Conservation (phyloP, 2,113 vertebrate genomes). For the Triplophysa dalaica region DNA sequence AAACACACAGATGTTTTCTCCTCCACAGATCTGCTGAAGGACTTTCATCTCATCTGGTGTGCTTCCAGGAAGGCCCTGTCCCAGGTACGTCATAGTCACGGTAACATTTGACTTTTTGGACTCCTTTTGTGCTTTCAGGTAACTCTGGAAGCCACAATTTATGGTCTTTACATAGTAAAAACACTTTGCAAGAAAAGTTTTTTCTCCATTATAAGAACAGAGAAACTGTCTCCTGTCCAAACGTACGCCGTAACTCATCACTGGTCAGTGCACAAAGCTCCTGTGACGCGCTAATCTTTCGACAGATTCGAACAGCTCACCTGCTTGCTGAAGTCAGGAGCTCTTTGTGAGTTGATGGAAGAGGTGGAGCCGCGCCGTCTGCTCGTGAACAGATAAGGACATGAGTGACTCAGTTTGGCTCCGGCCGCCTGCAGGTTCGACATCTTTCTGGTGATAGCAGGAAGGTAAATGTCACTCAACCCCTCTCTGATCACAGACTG, state of each 20-base stretch:
- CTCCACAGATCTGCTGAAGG: slow-evolving; percentile 77
- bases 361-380: slow-evolving; percentile 67
- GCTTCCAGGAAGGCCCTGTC: slow-evolving; percentile 57
- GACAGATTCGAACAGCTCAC: slow-evolving; percentile 45
- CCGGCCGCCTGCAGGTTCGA: slow-evolving; percentile 56
- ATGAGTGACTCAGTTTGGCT: slow-evolving; percentile 69
- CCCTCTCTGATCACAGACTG: slow-evolving; percentile 24
- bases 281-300: slow-evolving; percentile 11
- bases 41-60: slow-evolving; percentile 75
- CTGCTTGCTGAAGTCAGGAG: slow-evolving; percentile 55
- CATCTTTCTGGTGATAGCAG: slow-evolving; percentile 59
- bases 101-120: slow-evolving; percentile 73
- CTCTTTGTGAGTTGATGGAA: slow-evolving; percentile 63
- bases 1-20: slow-evolving; percentile 79
- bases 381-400: slow-evolving; percentile 65
- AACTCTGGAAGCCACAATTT: slow-evolving; percentile 54
- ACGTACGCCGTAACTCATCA: not conserved
- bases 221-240: not conserved
- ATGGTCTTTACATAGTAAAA: not conserved
- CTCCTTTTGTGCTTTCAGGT: slow-evolving; percentile 59
- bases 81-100: slow-evolving; percentile 76
- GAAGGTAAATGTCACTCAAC: slow-evolving; percentile 63
- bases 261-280: not conserved
- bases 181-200: not conserved
- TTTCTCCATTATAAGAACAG: not conserved